Percentiles rank a stretch among this genome's conserved stretches.
phyloP scores from a whole-genome alignment of 2,113 vertebrate species.

The Anarrhichthys ocellatus region DNA sequence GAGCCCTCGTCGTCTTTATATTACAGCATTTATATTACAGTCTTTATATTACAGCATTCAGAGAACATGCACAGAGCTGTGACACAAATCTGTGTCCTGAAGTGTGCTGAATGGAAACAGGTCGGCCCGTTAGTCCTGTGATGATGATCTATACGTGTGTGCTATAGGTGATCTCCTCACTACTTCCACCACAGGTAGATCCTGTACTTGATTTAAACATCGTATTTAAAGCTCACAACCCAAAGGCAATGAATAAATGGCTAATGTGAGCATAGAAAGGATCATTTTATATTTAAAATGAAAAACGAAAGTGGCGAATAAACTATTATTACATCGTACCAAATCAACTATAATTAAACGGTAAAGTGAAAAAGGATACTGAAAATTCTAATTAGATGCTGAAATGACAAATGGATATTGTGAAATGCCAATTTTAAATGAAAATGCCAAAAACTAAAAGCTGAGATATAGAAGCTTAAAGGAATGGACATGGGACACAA shows the following conservation, averaged over 20 bases:
- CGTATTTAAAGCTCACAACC: neutral
- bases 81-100: neutral
- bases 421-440: neutral
- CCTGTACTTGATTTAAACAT: neutral
- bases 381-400: neutral
- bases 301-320: neutral
- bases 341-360: no score
- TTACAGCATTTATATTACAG: slow-evolving; percentile 30
- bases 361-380: no score
- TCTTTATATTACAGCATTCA: slow-evolving; percentile 41
- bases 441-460: no score
- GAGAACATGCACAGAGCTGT: no score
- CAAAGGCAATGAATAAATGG: neutral
- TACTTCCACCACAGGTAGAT: no score
- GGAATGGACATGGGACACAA: no score
- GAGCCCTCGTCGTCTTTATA: slow-evolving; percentile 44
- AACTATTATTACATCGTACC: no score
- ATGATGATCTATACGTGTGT: neutral
- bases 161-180: neutral
- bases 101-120: neutral
- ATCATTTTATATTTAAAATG: neutral
- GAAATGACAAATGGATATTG: neutral
- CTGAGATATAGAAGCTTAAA: no score
- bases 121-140: no score
- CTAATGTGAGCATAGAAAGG: neutral